phyloP scores from a whole-genome alignment of 2,888 invertebrate species.

The Cantharis flavilabris region DNA sequence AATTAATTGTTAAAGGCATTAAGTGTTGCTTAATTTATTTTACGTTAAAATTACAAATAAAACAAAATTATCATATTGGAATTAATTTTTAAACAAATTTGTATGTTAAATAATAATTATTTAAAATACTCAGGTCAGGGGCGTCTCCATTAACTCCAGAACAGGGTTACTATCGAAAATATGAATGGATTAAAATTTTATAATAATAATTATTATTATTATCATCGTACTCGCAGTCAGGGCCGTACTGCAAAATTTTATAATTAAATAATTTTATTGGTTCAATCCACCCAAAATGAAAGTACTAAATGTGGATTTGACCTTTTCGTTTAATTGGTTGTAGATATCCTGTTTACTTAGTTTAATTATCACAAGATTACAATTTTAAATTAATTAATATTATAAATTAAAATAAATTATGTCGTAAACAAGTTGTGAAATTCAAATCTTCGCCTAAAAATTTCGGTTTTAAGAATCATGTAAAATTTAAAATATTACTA shows the following conservation, averaged over 20 bases:
- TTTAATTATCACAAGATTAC: not conserved
- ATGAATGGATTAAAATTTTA: not conserved
- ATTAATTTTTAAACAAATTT: not conserved
- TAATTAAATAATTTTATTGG: not conserved
- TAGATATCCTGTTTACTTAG: conserved; percentile 1
- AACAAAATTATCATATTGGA: not conserved
- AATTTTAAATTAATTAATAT: not conserved
- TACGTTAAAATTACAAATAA: not conserved
- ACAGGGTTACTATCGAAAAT: not conserved
- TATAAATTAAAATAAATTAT: not conserved
- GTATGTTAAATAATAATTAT: not conserved
- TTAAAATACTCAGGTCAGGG: not conserved
- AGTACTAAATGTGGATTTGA: not conserved
- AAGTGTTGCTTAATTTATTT: not conserved
- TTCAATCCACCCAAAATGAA: not conserved
- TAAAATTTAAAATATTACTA: not conserved
- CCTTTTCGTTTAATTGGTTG: not conserved
- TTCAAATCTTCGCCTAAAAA: not conserved
- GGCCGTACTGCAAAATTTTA: not conserved
- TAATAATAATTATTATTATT: not conserved
- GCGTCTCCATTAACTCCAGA: not conserved
- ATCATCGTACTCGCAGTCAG: not conserved
- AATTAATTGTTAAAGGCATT: not conserved
- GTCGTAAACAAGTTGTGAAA: not conserved
- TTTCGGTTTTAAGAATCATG: not conserved